Evolutionary conservation across 92 coral and sea anemone genomes (phyloP).

Genomic region (Anthopleura xanthogrammica): DNA sequence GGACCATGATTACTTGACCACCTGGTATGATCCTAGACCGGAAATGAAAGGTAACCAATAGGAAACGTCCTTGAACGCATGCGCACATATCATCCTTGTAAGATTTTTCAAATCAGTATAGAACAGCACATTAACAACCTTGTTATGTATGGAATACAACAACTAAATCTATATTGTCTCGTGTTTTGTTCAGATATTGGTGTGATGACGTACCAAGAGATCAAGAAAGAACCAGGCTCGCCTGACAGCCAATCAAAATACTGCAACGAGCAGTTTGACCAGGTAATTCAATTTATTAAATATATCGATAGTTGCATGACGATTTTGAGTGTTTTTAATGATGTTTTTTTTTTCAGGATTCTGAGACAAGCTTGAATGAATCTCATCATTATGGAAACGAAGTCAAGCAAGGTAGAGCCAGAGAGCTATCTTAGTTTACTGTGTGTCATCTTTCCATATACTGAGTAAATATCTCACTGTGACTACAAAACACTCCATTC

Average conservation of each 20-base stretch:
- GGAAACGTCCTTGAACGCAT: neutral
- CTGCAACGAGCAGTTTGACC: slow-evolving; percentile 20
- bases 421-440: neutral
- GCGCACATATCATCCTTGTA: neutral
- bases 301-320: no score
- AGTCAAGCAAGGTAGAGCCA: slow-evolving; percentile 45
- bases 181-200: slow-evolving; percentile 49
- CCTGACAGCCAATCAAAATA: slow-evolving; percentile 26
- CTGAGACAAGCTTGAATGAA: slow-evolving; percentile 24
- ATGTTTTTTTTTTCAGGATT: slow-evolving; percentile 5
- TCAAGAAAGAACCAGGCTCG: slow-evolving; percentile 64
- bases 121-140: no score
- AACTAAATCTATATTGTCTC: neutral
- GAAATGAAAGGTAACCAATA: slow-evolving; percentile 78
- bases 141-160: no score
- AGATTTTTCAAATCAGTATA: neutral
- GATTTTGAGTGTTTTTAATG: neutral
- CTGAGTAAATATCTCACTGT: no score
- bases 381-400: slow-evolving; percentile 19
- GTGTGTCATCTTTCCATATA: no score
- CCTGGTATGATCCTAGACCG: slow-evolving; percentile 86
- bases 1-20: slow-evolving; percentile 81
- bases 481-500: neutral
- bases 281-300: slow-evolving; percentile 5
- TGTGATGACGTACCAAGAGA: slow-evolving; percentile 60